phyloP scores from a whole-genome alignment of 2,888 invertebrate genomes.

The Sinopyrophorus schimmeli region DNA sequence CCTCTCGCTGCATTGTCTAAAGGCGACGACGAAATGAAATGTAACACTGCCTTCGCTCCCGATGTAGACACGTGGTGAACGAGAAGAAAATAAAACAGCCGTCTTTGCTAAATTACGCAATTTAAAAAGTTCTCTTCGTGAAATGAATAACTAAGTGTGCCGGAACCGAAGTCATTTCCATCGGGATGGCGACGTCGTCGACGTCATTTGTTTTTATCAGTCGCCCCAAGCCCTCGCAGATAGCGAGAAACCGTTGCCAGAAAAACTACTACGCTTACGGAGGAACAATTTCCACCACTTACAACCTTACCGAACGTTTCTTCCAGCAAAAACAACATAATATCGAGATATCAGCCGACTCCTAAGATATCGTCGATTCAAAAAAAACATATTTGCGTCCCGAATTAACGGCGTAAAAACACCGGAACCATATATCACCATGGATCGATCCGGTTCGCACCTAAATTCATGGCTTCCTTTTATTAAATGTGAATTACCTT shows the following conservation, averaged over 20 bases:
- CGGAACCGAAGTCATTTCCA: slow-evolving; percentile 52
- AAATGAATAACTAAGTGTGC: slow-evolving; percentile 57
- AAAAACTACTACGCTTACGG: slow-evolving; percentile 25
- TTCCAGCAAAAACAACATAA: too few species aligned
- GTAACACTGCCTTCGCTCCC: slow-evolving; percentile 39
- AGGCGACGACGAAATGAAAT: slow-evolving; percentile 50
- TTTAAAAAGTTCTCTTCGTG: slow-evolving; percentile 58
- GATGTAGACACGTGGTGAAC: slow-evolving; percentile 35
- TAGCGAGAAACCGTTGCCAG: slow-evolving; percentile 28
- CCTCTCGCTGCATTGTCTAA: slow-evolving; percentile 36
- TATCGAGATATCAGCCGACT: too few species aligned
- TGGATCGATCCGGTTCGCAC: too few species aligned
- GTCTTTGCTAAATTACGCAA: slow-evolving; percentile 56
- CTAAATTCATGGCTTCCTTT: too few species aligned
- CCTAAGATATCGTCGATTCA: too few species aligned
- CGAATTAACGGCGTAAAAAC: too few species aligned
- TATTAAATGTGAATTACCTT: too few species aligned
- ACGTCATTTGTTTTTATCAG: slow-evolving; percentile 56
- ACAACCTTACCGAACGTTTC: slow-evolving; percentile 22
- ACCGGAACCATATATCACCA: too few species aligned
- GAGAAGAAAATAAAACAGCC: slow-evolving; percentile 48
- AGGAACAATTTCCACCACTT: slow-evolving; percentile 19
- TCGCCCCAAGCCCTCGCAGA: slow-evolving; percentile 42
- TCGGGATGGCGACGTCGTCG: slow-evolving; percentile 54
- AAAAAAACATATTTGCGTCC: too few species aligned